Percentiles rank a stretch among this genome's conserved stretches.
Conservation (phyloP, 2,113 vertebrate species). For the Melanerpes formicivorus region DNA sequence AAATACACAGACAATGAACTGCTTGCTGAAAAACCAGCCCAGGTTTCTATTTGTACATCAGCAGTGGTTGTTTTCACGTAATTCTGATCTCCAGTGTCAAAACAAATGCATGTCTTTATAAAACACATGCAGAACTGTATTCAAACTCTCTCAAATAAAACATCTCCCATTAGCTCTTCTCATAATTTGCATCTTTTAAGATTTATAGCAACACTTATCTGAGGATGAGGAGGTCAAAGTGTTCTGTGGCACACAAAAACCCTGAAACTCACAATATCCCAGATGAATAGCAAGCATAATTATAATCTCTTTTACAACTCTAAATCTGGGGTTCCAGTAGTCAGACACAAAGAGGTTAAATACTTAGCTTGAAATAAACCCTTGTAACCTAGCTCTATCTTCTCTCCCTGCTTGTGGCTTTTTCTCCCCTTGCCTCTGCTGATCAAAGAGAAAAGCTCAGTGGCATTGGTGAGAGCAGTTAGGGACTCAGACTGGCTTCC, state of each 20-base stretch:
- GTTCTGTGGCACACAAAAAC: neutral
- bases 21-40: constrained; percentile 10
- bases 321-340: neutral
- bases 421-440: neutral
- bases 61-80: neutral
- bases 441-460: neutral
- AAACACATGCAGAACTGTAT: neutral
- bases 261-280: neutral
- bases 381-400: neutral
- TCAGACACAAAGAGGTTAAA: neutral
- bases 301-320: neutral
- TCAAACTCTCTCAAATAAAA: neutral
- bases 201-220: neutral
- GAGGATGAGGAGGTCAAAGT: neutral
- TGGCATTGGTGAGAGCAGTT: neutral
- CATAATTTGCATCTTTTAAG: neutral
- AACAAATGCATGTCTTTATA: neutral
- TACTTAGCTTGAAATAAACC: neutral
- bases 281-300: neutral
- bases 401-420: neutral
- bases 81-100: neutral
- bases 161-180: neutral
- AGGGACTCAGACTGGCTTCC: neutral
- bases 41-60: neutral
- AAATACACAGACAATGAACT: neutral